A percentile compares a stretch with the other conserved stretches of the same genome.
Conservation (phyloP, 1,140 invertebrate genomes). For the Cyclina sinensis region DNA sequence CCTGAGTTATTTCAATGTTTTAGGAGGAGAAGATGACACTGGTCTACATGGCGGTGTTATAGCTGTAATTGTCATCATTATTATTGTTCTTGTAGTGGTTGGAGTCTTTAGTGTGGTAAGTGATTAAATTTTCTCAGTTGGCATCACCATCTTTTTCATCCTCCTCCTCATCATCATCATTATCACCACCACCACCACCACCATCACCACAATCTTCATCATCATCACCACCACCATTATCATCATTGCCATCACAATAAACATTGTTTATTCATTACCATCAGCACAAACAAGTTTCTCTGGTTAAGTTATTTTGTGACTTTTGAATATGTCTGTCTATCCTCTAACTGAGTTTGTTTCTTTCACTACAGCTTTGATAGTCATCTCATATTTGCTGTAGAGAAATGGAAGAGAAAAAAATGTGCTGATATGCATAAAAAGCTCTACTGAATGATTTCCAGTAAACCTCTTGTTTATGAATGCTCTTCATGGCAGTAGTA, state of each 20-base stretch:
- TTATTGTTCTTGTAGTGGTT: neutral
- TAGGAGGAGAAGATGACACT: neutral
- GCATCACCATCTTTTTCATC: neutral
- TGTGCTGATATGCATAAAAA: no score
- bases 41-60: neutral
- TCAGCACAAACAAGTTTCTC: constrained; percentile 1
- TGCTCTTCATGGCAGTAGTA: no score
- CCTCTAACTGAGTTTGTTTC: no score
- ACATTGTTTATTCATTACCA: no score
- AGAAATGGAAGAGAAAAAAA: no score
- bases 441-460: no score
- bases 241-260: constrained; percentile 27
- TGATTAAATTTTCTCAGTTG: neutral
- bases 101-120: neutral
- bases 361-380: no score
- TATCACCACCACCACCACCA: constrained; percentile 42
- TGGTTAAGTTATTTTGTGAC: neutral
- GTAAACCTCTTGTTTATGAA: no score
- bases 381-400: no score
- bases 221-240: constrained; percentile 54
- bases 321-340: neutral
- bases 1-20: no score
- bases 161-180: constrained; percentile 39
- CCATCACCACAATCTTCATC: constrained; percentile 39
- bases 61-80: neutral